Evolutionary conservation across 2,888 invertebrate species (phyloP).

Genomic region (Pemphredon lugubris): DNA sequence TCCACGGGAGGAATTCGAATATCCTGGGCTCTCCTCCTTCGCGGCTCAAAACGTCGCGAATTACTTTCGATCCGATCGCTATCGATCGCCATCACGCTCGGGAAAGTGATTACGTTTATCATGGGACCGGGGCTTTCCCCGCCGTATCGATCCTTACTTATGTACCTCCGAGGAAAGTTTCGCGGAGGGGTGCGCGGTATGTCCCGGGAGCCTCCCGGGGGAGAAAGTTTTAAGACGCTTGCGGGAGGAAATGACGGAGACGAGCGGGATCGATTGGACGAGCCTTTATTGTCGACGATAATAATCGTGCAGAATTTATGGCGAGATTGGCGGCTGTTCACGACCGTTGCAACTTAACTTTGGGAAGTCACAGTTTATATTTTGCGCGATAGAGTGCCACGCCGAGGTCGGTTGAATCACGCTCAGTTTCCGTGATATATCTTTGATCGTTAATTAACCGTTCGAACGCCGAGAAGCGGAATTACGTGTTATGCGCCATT

Average conservation of each 20-base stretch:
- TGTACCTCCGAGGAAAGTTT: conserved; percentile 2
- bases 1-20: not conserved
- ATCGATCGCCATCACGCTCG: conserved; percentile 22
- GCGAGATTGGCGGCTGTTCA: not conserved
- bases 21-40: not conserved
- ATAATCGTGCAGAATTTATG: conserved; percentile 6
- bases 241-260: not conserved
- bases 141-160: not conserved
- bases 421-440: no score
- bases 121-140: not conserved
- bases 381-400: no score
- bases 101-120: conserved; percentile 9
- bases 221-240: not conserved
- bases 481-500: no score
- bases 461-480: no score
- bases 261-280: conserved; percentile 4
- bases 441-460: no score
- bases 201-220: not conserved
- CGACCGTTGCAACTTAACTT: no score
- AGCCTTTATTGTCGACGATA: not conserved
- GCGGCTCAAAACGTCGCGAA: conserved; percentile 24
- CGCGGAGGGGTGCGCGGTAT: not conserved
- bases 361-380: no score
- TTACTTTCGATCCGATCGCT: conserved; percentile 42
- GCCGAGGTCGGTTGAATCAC: no score